Evolutionary conservation across 92 coral and sea anemone genomes (phyloP), one percentile per base, ranked within the genome.

Genomic region (Epizoanthus scotinus): DNA sequence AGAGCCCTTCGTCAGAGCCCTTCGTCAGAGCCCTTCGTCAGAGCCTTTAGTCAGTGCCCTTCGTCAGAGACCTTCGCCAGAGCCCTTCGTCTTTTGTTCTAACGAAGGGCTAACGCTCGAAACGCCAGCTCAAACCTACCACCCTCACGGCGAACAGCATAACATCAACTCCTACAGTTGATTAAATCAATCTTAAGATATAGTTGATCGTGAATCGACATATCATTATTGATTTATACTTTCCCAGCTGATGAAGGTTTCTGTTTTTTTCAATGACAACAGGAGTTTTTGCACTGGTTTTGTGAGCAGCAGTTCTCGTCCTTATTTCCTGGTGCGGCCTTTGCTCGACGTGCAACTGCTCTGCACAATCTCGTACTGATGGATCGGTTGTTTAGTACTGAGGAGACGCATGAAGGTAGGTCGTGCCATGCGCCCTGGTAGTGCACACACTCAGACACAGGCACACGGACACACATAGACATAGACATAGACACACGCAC

Each of bases 271-370:
- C 3, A 67, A 42, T 40, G 81, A 10, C 78, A 56, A 14, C 81
- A 93, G 98, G 91, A 88, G 42, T 93, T 88, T 70, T 89, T 93
- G 18, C 83, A 40, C 21, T 91, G 95, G 98, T 93, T 88, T 70
- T 69, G 78, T 54, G 83, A 82, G 12, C 85, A 78, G 22, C 91
- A 88, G 71, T 93, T 93, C 57, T 73, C 82, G 28, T 91, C 98
- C 5, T 67, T 93, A 58, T 93, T 91, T 69, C 98, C 98, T 20
- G 95, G 94, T 52, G 91, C 95, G n/a, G 89, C 95, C 17, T 91
- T 89, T 47, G 81, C 91, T 36, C 95, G 98, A 12, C 90, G 94
- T 34, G 88, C 91, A 28, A 89, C 98, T 78, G 93, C 95, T 15
- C 79, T 93, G 61, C 85, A 88, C 69, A 68, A 86, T 64, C 84